Percentiles rank a stretch among this genome's conserved stretches.
Conservation (phyloP, 2,888 invertebrate species). For the Limnephilus lunatus region DNA sequence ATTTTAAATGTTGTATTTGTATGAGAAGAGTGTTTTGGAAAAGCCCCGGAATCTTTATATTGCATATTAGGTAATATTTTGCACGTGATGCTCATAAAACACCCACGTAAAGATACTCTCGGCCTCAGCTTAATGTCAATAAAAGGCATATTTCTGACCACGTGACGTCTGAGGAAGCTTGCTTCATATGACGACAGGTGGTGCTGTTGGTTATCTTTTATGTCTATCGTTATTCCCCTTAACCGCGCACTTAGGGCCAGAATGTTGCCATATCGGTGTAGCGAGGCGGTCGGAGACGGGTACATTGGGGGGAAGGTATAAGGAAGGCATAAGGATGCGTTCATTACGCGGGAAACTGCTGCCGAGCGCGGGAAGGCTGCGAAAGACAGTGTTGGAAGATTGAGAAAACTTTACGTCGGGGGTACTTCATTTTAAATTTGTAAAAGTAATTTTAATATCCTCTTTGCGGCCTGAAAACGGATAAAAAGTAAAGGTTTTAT, state of each 20-base stretch:
- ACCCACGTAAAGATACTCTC: background rate
- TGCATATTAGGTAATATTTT: background rate
- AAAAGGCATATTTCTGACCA: conserved; percentile 10
- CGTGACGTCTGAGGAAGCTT: conserved; percentile 6
- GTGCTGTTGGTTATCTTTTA: conserved; percentile 47
- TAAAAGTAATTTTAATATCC: conserved; percentile 2
- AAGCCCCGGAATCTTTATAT: background rate
- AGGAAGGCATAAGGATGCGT: conserved; percentile 13
- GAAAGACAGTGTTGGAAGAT: conserved; percentile 21
- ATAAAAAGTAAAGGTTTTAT: background rate
- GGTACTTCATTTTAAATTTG: conserved; percentile 28
- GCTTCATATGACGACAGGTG: conserved; percentile 31
- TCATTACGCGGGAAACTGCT: conserved; percentile 38
- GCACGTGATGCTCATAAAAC: conserved; percentile 2
- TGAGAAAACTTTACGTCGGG: conserved; percentile 33
- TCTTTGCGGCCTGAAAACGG: background rate
- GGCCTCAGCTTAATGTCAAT: background rate
- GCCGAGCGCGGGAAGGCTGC: conserved; percentile 7
- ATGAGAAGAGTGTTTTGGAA: background rate
- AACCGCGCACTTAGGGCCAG: conserved; percentile 40
- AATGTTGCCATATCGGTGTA: conserved; percentile 8
- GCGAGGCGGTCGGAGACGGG: background rate
- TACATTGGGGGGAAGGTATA: background rate
- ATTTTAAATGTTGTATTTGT: background rate
- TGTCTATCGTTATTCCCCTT: conserved; percentile 53